Base-by-base conservation (phyloP, 2,888 invertebrate genomes). In the Cacoxenus indagator region DNA sequence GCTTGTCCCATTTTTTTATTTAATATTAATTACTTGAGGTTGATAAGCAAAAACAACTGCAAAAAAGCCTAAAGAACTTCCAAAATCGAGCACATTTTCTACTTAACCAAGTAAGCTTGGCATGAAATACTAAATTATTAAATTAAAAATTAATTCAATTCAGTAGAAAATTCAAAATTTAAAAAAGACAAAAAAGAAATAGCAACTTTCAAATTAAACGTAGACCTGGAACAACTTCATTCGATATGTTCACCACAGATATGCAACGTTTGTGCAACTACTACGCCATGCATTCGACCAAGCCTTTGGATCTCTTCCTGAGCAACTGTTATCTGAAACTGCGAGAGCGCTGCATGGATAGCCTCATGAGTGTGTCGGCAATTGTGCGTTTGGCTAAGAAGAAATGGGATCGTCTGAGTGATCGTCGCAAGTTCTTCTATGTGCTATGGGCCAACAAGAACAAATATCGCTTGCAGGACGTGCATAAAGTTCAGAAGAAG, bases 401-500 rank as follows among this genome's bases (percentile, higher is more conserved):
- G 22, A 62, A 62, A 62, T 62, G 61, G 61, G 61, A 22, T 43
- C n/a, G 1, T 4, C 22, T 62, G 24, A 45, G n/a, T 26, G 61
- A 62, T 45, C 43, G 45, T n/a, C 61, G 61, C 26, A 62, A 19
- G n/a, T 62, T 62, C n/a, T 62, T 45, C 22, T 62, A 62, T 43
- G 45, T 62, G 14, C 61, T 62, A n/a, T 62, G 61, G 61, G 43
- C 61, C 17, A 62, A 62, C 31, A 43, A 45, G 24, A 62, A 62
- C 14, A 62, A 57, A 27, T 27, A 57, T 57, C 57, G 29, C n/a
- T 6, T 29, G 37, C 5, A n/a, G 1, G 48, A 6, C 14, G 37
- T 48, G 48, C 48, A 48, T 17, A 48, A 19, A n/a, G 17, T 48
- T 6, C 9, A n/a, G 14, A 48, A 48, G n/a, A 48, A 48, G 48